phyloP scores from a whole-genome alignment of 2,113 vertebrate species.

The Dermatemys mawii region DNA sequence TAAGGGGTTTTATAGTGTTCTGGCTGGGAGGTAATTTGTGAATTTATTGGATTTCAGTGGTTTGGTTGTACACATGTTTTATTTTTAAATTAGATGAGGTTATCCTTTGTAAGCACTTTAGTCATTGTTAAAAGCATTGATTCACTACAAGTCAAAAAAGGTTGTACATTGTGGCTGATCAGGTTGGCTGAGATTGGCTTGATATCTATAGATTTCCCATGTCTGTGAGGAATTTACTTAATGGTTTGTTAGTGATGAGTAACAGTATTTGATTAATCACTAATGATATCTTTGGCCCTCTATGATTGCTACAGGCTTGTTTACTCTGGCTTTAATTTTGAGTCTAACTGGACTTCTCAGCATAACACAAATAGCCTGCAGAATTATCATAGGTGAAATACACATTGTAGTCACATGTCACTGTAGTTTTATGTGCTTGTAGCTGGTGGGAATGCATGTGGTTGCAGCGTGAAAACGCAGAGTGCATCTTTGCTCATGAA shows the following conservation, averaged over 20 bases:
- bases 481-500: not conserved
- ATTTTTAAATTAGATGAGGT: conserved; percentile 24
- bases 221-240: not conserved
- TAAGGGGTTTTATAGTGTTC: conserved; percentile 5
- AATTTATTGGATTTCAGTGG: conserved; percentile 22
- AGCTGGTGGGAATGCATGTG: not conserved
- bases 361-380: not conserved
- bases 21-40: not conserved
- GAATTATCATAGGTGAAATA: not conserved
- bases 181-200: not conserved
- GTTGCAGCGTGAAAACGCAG: not conserved
- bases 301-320: not conserved
- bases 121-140: conserved; percentile 12
- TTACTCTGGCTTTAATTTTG: not conserved
- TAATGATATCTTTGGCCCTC: not conserved
- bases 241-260: not conserved
- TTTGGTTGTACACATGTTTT: conserved; percentile 9
- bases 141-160: not conserved
- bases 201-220: conserved; percentile 1
- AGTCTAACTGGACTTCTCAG: not conserved
- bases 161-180: not conserved
- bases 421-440: not conserved
- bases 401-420: not conserved
- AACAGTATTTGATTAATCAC: conserved; percentile 14
- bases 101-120: conserved; percentile 5